Evolutionary conservation across 2,888 invertebrate genomes (phyloP).

Genomic region (Lasioglossum malachurum): DNA sequence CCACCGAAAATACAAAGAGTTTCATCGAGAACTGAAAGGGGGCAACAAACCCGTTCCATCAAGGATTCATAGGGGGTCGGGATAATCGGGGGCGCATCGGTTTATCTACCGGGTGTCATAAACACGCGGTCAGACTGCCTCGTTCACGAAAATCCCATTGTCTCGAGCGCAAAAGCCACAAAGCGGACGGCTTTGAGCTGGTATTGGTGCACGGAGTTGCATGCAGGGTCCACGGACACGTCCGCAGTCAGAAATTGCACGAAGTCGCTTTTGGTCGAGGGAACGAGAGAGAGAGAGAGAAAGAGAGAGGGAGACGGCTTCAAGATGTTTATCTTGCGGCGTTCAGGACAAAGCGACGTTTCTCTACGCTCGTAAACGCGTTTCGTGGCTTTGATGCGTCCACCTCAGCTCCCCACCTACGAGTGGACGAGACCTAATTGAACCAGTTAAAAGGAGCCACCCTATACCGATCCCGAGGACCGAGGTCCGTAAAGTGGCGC

Average conservation of each 20-base stretch:
- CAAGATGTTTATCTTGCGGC: constrained; percentile 79
- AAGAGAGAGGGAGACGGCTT: constrained; percentile 34
- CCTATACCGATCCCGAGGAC: constrained; percentile 40
- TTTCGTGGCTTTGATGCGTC: constrained; percentile 42
- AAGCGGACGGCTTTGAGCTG: constrained; percentile 64
- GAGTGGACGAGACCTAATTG: constrained; percentile 69
- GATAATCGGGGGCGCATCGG: constrained; percentile 69
- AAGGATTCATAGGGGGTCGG: constrained; percentile 75
- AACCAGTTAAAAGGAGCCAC: constrained; percentile 75
- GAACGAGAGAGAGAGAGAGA: neutral
- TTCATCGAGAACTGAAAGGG: neutral
- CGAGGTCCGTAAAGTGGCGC: constrained; percentile 64
- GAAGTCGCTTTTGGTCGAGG: constrained; percentile 47
- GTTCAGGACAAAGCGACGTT: constrained; percentile 57
- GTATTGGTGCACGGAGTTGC: constrained; percentile 41
- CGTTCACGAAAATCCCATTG: constrained; percentile 73
- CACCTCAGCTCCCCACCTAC: constrained; percentile 67
- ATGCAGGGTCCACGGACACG: constrained; percentile 37
- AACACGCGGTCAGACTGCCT: constrained; percentile 76
- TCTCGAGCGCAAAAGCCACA: constrained; percentile 79
- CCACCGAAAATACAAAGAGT: neutral
- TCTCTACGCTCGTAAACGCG: constrained; percentile 35
- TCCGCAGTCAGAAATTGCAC: constrained; percentile 60
- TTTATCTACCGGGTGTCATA: constrained; percentile 83
- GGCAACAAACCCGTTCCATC: constrained; percentile 8